Evolutionary conservation across 2,113 vertebrate genomes (phyloP), one percentile per base, ranked within the genome.

Genomic region (Anas platyrhynchos): DNA sequence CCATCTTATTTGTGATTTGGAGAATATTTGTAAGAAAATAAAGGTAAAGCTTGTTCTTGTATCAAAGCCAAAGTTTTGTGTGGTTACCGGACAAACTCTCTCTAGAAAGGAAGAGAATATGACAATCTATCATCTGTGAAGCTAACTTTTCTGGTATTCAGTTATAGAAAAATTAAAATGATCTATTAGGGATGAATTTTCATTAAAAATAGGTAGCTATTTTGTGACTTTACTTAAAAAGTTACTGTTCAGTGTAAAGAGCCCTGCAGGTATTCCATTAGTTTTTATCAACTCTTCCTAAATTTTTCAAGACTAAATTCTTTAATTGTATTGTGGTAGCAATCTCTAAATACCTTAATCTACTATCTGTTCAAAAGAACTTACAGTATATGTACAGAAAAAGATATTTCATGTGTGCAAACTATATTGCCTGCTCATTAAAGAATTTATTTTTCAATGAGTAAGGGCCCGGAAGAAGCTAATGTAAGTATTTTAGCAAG

Each of bases 401-500:
- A 81, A 83, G 9, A 50, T 90, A 86, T 27, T 61, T 94, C 27
- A 38, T 74, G 27, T 91, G 32, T 88, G 87, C 61, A 58, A 58
- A 71, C 56, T 86, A 68, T 85, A 22, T 69, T 83, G 69, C 67
- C 22, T 96, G 20, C 93, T 97, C 78, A 84, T 97, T 96, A 93
- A 74, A 88, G 89, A 88, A 73, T 91, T 55, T 96, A 83, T 89
- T 93, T 79, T 94, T 86, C 56, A 80, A 36, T 55, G 65, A 85
- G 69, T 69, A 52, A 84, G 89, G 87, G 86, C 92, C 97, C 91
- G 89, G 97, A 97, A 98, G 96, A 97, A 96, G 67, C 96, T 97
- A 96, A 97, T 97, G 93, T 98, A 97, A 97, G 97, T 97, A 97
- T 97, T 96, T 96, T 97, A 96, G 97, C 97, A 96, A 97, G 92